Evolutionary conservation across 2,888 invertebrate genomes (phyloP).

Genomic region (Lumbricus terrestris): DNA sequence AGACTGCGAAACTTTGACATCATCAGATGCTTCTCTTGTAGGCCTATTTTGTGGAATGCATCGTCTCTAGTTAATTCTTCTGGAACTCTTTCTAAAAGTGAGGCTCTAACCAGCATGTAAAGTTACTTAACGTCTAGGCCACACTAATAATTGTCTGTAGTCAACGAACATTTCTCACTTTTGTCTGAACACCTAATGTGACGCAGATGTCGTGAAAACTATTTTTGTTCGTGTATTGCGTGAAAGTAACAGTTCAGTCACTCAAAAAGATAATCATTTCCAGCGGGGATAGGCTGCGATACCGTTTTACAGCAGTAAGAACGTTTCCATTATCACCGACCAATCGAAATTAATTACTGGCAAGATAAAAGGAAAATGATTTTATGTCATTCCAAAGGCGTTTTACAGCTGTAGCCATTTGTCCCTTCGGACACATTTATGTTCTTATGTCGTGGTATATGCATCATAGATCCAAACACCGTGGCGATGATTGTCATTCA

Average conservation of each 20-base stretch:
- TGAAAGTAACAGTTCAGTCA: not conserved
- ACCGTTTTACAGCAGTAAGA: not conserved
- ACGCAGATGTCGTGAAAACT: not conserved
- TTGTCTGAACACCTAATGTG: not conserved
- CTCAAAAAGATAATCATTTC: not conserved
- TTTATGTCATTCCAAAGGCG: not conserved
- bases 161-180: not conserved
- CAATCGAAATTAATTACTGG: not conserved
- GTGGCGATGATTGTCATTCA: not conserved
- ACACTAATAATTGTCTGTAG: not conserved
- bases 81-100: not conserved
- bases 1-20: no score
- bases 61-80: no score
- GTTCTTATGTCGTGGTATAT: not conserved
- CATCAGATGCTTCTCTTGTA: no score
- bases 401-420: not conserved
- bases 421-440: no score
- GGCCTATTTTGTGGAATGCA: no score
- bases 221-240: not conserved
- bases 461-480: not conserved
- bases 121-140: not conserved
- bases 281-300: not conserved
- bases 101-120: no score
- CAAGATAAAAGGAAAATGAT: not conserved
- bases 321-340: not conserved